Evolutionary conservation across 2,888 invertebrate species (phyloP).

Genomic region (Morpho achilles): DNA sequence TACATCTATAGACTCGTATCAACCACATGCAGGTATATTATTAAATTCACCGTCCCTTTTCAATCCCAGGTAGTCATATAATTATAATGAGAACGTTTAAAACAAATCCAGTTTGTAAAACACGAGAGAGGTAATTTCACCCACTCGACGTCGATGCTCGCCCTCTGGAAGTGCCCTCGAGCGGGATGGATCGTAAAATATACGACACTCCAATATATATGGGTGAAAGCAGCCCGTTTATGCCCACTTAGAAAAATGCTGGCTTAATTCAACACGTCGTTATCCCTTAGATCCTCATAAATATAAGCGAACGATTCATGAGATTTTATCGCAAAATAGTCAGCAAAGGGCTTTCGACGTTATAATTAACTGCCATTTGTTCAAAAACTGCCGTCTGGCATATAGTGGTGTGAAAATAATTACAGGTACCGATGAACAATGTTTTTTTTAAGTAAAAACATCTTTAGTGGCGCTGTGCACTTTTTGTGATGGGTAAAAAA

Average conservation of each 20-base stretch:
- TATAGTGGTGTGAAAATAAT: too few relatives aligned
- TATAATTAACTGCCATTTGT: slow-evolving; percentile 6
- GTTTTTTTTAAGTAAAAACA: too few relatives aligned
- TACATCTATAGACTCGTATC: too few relatives aligned
- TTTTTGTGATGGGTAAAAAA: too few relatives aligned
- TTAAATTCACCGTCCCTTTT: too few relatives aligned
- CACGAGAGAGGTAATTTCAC: slow-evolving; percentile 63
- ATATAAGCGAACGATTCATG: slow-evolving; percentile 63
- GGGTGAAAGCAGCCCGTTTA: slow-evolving; percentile 64
- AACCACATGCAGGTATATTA: too few relatives aligned
- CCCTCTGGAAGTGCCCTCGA: slow-evolving; percentile 58
- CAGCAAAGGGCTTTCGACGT: slow-evolving; percentile 8
- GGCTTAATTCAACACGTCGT: slow-evolving; percentile 72
- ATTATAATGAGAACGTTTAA: slow-evolving; percentile 13
- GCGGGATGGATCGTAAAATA: slow-evolving; percentile 72
- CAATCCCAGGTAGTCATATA: slow-evolving; percentile 2
- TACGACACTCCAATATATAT: slow-evolving; percentile 72
- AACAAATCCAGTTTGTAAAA: slow-evolving; percentile 47
- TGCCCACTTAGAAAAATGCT: slow-evolving; percentile 75
- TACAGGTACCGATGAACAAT: too few relatives aligned
- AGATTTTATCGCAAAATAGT: slow-evolving; percentile 60
- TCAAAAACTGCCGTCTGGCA: slow-evolving; percentile 29
- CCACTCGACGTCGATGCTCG: slow-evolving; percentile 62
- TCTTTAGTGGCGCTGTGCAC: too few relatives aligned
- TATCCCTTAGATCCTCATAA: slow-evolving; percentile 52